These are phyloP conservation scores for Dascyllus trimaculatus DNA, from an alignment of 2,113 vertebrate genomes.

Conservation along the genomic window DNA sequence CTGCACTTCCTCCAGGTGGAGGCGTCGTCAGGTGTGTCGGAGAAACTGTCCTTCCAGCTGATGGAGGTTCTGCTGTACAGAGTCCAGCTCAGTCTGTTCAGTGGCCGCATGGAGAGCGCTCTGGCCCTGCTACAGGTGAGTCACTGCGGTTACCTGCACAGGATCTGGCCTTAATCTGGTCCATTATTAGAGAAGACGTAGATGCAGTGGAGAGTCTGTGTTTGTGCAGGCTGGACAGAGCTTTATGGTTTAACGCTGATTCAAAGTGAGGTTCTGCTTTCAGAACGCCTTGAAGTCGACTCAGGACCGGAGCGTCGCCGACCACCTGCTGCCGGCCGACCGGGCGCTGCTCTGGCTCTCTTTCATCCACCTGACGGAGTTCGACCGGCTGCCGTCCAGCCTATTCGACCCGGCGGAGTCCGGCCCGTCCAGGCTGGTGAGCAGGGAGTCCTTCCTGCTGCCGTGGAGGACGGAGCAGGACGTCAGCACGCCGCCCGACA, in stretches of 20 bases:
- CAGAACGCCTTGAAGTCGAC: constrained; percentile 90
- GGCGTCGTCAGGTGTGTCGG: constrained; percentile 67
- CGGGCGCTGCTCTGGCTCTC: constrained; percentile 93
- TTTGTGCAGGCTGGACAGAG: no score
- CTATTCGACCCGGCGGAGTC: constrained; percentile 90
- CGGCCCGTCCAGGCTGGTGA: constrained; percentile 89
- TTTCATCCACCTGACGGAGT: constrained; percentile 94
- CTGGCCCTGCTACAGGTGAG: constrained; percentile 91
- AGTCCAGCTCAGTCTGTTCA: constrained; percentile 91
- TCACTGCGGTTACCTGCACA: no score
- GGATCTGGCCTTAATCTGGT: no score
- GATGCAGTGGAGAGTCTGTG: no score
- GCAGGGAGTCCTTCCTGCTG: constrained; percentile 89
- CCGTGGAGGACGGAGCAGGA: constrained; percentile 89
- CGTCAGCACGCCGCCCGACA: constrained; percentile 87
- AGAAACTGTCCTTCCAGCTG: constrained; percentile 91
- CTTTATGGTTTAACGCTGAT: no score
- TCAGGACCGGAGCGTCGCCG: constrained; percentile 53
- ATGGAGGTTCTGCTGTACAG: constrained; percentile 93
- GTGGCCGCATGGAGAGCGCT: constrained; percentile 90
- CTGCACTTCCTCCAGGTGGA: constrained; percentile 86
- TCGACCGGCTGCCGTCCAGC: constrained; percentile 87
- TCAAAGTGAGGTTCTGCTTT: no score
- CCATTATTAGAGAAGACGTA: no score
- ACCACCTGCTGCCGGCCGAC: constrained; percentile 75